These are phyloP conservation scores for Athene cunicularia DNA, from an alignment of 2,113 vertebrate species.

Conservation along the genomic window DNA sequence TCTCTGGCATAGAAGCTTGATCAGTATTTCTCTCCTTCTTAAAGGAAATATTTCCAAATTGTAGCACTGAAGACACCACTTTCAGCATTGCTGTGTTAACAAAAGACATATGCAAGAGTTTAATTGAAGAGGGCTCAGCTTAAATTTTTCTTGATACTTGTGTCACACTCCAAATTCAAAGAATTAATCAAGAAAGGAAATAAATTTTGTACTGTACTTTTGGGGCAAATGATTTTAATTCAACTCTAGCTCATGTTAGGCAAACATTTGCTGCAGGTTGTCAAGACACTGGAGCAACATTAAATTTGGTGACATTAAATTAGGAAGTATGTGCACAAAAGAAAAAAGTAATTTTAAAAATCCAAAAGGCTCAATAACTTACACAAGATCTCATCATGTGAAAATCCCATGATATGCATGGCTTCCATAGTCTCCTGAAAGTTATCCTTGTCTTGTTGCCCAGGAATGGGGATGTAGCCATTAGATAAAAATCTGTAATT, in stretches of 20 bases:
- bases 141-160: neutral
- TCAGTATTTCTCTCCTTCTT: slow-evolving; percentile 98
- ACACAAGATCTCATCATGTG: slow-evolving; percentile 95
- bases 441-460: slow-evolving; percentile 98
- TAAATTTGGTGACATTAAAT: neutral
- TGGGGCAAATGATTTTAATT: neutral
- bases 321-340: accelerated
- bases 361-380: slow-evolving; percentile 48
- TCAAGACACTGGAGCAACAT: neutral
- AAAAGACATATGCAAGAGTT: neutral
- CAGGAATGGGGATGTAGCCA: slow-evolving; percentile 95
- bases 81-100: slow-evolving; percentile 89
- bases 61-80: slow-evolving; percentile 95
- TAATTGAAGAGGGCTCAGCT: neutral
- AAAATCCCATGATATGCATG: slow-evolving; percentile 99
- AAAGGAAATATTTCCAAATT: slow-evolving; percentile 96
- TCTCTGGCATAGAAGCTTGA: slow-evolving; percentile 98
- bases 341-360: neutral
- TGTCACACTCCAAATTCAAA: neutral
- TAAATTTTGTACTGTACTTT: neutral
- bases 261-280: neutral
- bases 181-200: neutral
- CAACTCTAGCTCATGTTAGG: neutral
- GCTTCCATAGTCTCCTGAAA: slow-evolving; percentile 99
- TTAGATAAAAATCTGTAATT: slow-evolving; percentile 97